phyloP scores from a whole-genome alignment of 1,140 invertebrate species.

The Drosophila leontia region DNA sequence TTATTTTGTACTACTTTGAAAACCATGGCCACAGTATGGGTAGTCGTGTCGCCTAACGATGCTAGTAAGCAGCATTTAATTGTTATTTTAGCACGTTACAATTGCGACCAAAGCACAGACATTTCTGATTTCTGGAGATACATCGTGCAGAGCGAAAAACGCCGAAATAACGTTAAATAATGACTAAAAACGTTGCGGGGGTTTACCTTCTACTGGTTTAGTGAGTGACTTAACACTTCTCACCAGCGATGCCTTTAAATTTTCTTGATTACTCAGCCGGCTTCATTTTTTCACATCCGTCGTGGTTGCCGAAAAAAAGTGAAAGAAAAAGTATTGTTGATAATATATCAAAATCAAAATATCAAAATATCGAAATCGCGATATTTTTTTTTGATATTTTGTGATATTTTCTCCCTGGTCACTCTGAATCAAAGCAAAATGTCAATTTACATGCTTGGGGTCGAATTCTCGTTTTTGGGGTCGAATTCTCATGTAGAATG shows the following conservation, averaged over 20 bases:
- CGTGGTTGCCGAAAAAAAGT: conserved; percentile 48
- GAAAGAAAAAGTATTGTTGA: no score
- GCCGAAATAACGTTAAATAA: background rate
- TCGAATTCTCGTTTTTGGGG: no score
- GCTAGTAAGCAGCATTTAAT: conserved; percentile 79
- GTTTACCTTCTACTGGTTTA: conserved; percentile 62
- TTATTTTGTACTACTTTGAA: conserved; percentile 75
- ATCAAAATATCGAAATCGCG: no score
- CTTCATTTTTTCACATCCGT: conserved; percentile 45
- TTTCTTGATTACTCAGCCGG: conserved; percentile 22
- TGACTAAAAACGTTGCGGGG: background rate
- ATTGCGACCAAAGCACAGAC: conserved; percentile 84
- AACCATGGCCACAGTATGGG: conserved; percentile 81
- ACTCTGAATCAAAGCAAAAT: no score
- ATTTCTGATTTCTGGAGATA: conserved; percentile 85
- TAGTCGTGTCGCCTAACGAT: conserved; percentile 84
- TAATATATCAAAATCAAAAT: no score
- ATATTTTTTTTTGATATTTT: no score
- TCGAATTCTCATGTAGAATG: no score
- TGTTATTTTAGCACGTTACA: conserved; percentile 79
- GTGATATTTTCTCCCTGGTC: no score
- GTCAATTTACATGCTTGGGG: no score
- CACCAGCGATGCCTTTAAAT: conserved; percentile 48
- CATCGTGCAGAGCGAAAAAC: conserved; percentile 69
- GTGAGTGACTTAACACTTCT: conserved; percentile 56